phyloP scores from a whole-genome alignment of 2,888 invertebrate species.

The Lochmaea capreae region DNA sequence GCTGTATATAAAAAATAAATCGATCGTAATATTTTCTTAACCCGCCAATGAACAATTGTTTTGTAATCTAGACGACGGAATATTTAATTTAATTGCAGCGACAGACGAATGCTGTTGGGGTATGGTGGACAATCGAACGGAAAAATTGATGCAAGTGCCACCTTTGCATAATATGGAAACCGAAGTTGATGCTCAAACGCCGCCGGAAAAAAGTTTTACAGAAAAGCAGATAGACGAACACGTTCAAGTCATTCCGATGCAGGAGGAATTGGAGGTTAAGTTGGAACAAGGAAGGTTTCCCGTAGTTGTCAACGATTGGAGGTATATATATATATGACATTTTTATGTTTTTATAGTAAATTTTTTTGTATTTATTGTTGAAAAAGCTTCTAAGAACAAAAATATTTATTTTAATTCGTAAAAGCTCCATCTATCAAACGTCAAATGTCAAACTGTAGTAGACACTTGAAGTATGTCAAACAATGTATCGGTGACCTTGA shows the following conservation, averaged over 20 bases:
- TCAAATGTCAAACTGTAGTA: background rate
- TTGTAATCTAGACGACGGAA: constrained; percentile 45
- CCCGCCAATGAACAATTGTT: constrained; percentile 36
- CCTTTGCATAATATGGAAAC: constrained; percentile 62
- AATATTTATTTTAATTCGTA: too few relatives aligned
- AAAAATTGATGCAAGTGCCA: constrained; percentile 65
- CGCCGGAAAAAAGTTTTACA: constrained; percentile 38
- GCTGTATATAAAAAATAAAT: background rate
- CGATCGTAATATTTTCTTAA: background rate
- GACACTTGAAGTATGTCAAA: background rate
- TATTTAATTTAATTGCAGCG: constrained; percentile 48
- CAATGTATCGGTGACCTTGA: background rate
- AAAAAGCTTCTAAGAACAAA: too few relatives aligned
- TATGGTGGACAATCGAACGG: constrained; percentile 67
- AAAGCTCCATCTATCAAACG: too few relatives aligned
- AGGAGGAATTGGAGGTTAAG: constrained; percentile 72
- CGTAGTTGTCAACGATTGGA: constrained; percentile 65
- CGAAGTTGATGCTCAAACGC: constrained; percentile 16
- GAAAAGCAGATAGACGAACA: constrained; percentile 55
- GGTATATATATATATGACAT: constrained; percentile 30
- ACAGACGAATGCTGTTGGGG: constrained; percentile 65
- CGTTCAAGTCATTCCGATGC: constrained; percentile 68
- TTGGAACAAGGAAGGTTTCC: constrained; percentile 67
- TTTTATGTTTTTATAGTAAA: too few relatives aligned
- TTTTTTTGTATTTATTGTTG: background rate